Conservation (phyloP, 92 coral and sea anemone genomes). For the Hydrozoanthus gracilis region DNA sequence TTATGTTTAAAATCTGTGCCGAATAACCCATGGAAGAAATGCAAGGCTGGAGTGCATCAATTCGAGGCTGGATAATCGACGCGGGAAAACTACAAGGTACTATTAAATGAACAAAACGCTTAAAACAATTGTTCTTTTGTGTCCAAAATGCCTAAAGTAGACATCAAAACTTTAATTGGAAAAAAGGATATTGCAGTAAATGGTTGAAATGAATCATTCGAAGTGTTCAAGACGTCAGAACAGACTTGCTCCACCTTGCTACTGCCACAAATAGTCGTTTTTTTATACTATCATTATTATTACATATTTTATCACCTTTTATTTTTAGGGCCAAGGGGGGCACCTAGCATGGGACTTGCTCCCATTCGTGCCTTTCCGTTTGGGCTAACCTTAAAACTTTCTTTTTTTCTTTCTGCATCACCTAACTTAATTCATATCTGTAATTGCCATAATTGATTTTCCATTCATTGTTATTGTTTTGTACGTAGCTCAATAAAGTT, state of each 20-base stretch:
- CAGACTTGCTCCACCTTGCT: not conserved
- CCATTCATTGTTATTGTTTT: no score
- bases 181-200: conserved; percentile 47
- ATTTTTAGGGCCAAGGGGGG: no score
- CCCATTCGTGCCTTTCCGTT: no score
- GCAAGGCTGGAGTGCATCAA: conserved; percentile 5
- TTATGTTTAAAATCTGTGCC: not conserved
- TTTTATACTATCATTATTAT: no score
- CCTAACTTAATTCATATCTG: no score
- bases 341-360: no score
- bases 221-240: conserved; percentile 43
- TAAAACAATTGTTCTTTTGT: not conserved
- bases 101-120: not conserved
- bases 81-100: conserved; percentile 3
- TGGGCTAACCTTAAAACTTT: no score
- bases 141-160: conserved; percentile 39
- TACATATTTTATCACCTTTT: no score
- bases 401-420: no score
- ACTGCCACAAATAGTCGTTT: no score
- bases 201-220: conserved; percentile 44
- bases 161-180: conserved; percentile 50
- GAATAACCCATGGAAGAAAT: conserved; percentile 10
- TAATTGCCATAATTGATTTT: no score
- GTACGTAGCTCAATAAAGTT: no score
- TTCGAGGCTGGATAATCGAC: conserved; percentile 3